These are phyloP conservation scores for Aromia moschata DNA, from an alignment of 2,888 invertebrate species.

Conservation along the genomic window DNA sequence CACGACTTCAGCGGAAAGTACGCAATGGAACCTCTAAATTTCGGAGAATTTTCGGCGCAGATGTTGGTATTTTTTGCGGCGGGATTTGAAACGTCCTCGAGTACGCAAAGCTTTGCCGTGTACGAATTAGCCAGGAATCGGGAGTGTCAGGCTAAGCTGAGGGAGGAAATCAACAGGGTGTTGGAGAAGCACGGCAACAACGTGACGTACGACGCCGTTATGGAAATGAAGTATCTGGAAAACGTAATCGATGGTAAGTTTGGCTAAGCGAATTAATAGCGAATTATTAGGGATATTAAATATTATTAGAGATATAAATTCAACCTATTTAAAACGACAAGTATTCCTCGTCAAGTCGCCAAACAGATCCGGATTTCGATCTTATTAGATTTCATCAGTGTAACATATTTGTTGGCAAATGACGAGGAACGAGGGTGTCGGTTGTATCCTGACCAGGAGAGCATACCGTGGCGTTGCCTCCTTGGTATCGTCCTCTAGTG, in stretches of 20 bases:
- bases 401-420: no score
- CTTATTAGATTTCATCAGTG: no score
- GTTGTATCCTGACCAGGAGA: no score
- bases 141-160: conserved; percentile 57
- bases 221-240: conserved; percentile 58
- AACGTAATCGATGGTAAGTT: conserved; percentile 60
- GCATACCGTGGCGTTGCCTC: no score
- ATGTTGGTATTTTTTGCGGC: conserved; percentile 52
- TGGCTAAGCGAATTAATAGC: no score
- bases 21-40: conserved; percentile 37
- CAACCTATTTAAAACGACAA: no score
- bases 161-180: conserved; percentile 44
- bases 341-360: no score
- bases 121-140: conserved; percentile 65
- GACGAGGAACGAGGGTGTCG: no score
- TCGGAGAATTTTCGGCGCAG: conserved; percentile 47
- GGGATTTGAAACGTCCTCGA: conserved; percentile 59
- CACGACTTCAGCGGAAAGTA: conserved; percentile 38
- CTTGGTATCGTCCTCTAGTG: no score
- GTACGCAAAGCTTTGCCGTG: conserved; percentile 61
- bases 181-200: conserved; percentile 41
- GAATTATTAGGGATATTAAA: no score
- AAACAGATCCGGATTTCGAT: no score
- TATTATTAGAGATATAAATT: no score
- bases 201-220: conserved; percentile 47